Conservation (phyloP, 2,888 invertebrate species). For the Halictus quadricinctus region DNA sequence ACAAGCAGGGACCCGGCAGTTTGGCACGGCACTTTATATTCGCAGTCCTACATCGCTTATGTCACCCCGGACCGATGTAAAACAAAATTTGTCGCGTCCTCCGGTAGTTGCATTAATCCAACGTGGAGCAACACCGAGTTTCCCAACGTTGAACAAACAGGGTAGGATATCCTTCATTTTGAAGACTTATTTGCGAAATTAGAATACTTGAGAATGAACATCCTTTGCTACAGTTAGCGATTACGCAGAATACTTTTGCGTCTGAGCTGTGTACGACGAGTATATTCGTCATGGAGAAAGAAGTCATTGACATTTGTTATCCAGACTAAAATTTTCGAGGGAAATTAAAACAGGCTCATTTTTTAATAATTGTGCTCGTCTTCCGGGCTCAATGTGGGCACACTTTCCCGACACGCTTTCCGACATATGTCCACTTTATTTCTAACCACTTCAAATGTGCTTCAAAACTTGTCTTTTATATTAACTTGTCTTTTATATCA, state of each 20-base stretch:
- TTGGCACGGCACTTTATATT: slow-evolving; percentile 35
- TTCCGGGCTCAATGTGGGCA: too few species aligned
- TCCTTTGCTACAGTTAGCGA: too few species aligned
- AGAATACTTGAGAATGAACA: background rate
- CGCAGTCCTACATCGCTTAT: slow-evolving; percentile 14
- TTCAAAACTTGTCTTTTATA: too few species aligned
- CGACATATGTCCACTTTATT: too few species aligned
- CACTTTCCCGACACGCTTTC: too few species aligned
- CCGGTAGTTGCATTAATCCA: slow-evolving; percentile 18
- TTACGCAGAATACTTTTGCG: background rate
- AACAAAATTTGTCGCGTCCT: slow-evolving; percentile 16
- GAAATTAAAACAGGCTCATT: background rate
- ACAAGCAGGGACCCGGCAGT: slow-evolving; percentile 26
- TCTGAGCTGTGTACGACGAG: background rate
- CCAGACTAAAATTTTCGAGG: background rate
- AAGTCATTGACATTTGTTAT: background rate
- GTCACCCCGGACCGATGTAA: slow-evolving; percentile 6
- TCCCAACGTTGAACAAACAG: background rate
- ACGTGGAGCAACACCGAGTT: slow-evolving; percentile 2
- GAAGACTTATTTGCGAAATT: background rate
- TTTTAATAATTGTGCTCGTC: too few species aligned
- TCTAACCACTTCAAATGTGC: too few species aligned
- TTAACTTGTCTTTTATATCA: too few species aligned
- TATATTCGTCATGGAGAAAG: background rate
- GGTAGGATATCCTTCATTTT: background rate